Percentiles rank a stretch among this genome's conserved stretches.
Conservation (phyloP, 2,113 vertebrate species). For the Pygathrix nemaeus region DNA sequence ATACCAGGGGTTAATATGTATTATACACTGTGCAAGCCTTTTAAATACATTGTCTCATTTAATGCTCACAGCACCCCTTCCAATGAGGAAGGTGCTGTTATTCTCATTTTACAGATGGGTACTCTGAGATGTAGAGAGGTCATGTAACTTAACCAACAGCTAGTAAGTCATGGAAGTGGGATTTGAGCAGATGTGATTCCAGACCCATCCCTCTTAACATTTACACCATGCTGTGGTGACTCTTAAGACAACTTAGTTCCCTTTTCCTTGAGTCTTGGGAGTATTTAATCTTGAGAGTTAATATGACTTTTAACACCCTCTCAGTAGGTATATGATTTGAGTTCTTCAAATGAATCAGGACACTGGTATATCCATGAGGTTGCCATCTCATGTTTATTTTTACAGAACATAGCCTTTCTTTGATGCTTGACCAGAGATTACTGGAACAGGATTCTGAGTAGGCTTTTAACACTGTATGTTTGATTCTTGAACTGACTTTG, state of each 20-base stretch:
- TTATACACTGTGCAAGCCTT: background rate
- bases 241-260: background rate
- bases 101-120: background rate
- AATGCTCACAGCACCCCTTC: background rate
- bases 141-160: background rate
- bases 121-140: constrained; percentile 18
- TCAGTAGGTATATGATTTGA: background rate
- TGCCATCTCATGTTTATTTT: background rate
- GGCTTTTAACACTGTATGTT: background rate
- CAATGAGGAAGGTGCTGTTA: background rate
- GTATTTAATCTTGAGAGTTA: constrained; percentile 48
- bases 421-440: background rate
- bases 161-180: background rate
- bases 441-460: constrained; percentile 25
- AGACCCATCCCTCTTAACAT: background rate
- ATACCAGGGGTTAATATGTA: background rate
- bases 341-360: constrained; percentile 13
- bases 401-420: background rate
- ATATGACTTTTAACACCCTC: constrained; percentile 2
- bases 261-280: background rate
- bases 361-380: background rate
- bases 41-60: background rate
- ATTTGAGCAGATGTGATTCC: background rate
- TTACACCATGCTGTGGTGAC: background rate
- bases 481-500: constrained; percentile 41